Evolutionary conservation across 2,888 invertebrate species (phyloP), one percentile per base, ranked within the genome.

Genomic region (Scaptomyza reducta): DNA sequence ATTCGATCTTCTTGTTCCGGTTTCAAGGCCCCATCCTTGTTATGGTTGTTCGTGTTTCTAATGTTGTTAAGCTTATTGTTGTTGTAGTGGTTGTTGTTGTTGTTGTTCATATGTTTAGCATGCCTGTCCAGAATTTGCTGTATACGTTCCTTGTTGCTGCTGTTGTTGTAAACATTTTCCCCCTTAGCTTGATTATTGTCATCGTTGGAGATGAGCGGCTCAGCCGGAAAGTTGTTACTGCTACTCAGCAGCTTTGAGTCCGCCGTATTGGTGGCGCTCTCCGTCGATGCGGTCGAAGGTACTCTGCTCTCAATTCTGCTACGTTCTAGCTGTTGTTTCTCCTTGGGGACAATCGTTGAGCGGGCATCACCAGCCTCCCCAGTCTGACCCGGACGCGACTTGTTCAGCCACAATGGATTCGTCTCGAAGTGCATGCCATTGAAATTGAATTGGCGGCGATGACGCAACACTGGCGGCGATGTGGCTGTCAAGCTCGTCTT

Each of bases 401-500:
- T 18, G 0, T 27, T 25, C 11, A 56, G 18, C 6, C 18, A 13
- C 7, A 63, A 6, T n/a, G 81, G 63, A 13, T 35, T 53, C 16
- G 74, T 64, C 60, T 68, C 74, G 18, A 77, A 80, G 1, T 40
- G 44, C 65, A 54, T 53, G 0, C 74, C 80, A 46, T 80, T 70
- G 49, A 68, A 81, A 9, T 50, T 51, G 16, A 70, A 87, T 0
- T 74, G 45, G 0, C 82, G 80, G 1, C 54, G 51, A 6, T 53
- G 14, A 7, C 64, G 79, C 63, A 78, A 16, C 44, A 74, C 58
- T 0, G 66, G 63, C 1, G 58, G 55, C 3, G 77, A 46, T 11
- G 61, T 59, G 22, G 49, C 77, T 0, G 50, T 46, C n/a, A 68
- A 38, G 65, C n/a, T 10, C 6, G 63, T 41, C 27, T 68, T 72